These are phyloP conservation scores for Deilephila porcellus DNA, from an alignment of 2,888 invertebrate species.

Conservation along the genomic window DNA sequence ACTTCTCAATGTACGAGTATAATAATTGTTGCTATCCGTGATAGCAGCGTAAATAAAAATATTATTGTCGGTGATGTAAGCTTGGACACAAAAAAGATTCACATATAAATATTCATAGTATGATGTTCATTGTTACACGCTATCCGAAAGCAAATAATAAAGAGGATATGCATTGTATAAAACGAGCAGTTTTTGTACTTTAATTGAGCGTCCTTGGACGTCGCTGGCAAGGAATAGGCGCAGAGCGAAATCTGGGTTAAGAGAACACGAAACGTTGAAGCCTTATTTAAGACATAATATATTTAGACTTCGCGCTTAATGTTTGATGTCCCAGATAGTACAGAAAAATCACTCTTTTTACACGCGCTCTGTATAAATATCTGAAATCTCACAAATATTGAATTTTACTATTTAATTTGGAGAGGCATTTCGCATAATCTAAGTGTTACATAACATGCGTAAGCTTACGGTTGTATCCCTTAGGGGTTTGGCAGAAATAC, in stretches of 20 bases:
- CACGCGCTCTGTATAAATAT: too few relatives aligned
- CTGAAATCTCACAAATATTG: too few relatives aligned
- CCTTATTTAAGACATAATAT: neutral
- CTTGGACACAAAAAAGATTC: slow-evolving; percentile 16
- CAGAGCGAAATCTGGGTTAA: neutral
- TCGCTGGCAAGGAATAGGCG: neutral
- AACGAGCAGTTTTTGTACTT: slow-evolving; percentile 41
- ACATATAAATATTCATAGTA: slow-evolving; percentile 42
- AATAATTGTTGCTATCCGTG: neutral
- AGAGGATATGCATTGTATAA: slow-evolving; percentile 52
- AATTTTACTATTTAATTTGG: too few relatives aligned
- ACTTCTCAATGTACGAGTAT: neutral
- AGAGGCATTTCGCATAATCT: too few relatives aligned
- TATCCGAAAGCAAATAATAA: slow-evolving; percentile 45
- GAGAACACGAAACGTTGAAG: neutral
- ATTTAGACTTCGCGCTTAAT: neutral
- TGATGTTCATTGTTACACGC: slow-evolving; percentile 41
- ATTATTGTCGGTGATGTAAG: slow-evolving; percentile 23
- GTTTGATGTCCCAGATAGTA: neutral
- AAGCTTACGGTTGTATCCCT: too few relatives aligned
- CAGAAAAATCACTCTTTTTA: neutral
- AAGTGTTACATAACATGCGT: too few relatives aligned
- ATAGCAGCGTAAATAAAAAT: neutral
- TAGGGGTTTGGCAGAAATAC: too few relatives aligned
- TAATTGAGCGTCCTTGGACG: slow-evolving; percentile 47